A percentile compares a stretch with the other conserved stretches of the same genome.
phyloP scores from a whole-genome alignment of 2,113 vertebrate species.

The Ceyx cyanopectus region DNA sequence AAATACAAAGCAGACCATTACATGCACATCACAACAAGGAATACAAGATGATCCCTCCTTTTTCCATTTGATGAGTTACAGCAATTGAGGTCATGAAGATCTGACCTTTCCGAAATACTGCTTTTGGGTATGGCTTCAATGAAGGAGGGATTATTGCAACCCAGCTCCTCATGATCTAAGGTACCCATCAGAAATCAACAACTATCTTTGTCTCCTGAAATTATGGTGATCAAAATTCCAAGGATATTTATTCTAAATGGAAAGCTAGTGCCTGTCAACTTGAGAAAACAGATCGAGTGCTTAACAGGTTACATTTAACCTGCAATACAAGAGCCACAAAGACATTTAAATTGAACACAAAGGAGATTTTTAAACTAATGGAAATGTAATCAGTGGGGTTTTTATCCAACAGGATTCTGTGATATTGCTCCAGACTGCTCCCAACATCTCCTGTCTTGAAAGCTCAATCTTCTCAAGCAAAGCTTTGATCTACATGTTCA shows the following conservation, averaged over 20 bases:
- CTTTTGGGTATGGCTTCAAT: neutral
- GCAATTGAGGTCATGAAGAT: neutral
- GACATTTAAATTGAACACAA: slow-evolving; percentile 18
- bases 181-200: neutral
- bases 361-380: slow-evolving; percentile 42
- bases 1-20: neutral
- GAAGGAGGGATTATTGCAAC: neutral
- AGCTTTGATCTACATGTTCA: slow-evolving; percentile 54
- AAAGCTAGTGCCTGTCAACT: neutral
- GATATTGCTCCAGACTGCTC: neutral
- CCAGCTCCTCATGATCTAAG: neutral
- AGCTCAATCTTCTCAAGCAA: slow-evolving; percentile 47
- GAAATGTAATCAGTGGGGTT: neutral
- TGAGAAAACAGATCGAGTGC: neutral
- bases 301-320: slow-evolving; percentile 33
- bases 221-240: neutral
- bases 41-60: neutral
- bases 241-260: neutral
- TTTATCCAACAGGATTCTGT: slow-evolving; percentile 26
- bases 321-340: neutral
- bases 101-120: neutral
- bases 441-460: neutral
- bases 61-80: neutral
- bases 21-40: neutral
- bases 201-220: neutral